Evolutionary conservation across 2,113 vertebrate species (phyloP), one percentile per base, ranked within the genome.

Genomic region (Paradisaea rubra): DNA sequence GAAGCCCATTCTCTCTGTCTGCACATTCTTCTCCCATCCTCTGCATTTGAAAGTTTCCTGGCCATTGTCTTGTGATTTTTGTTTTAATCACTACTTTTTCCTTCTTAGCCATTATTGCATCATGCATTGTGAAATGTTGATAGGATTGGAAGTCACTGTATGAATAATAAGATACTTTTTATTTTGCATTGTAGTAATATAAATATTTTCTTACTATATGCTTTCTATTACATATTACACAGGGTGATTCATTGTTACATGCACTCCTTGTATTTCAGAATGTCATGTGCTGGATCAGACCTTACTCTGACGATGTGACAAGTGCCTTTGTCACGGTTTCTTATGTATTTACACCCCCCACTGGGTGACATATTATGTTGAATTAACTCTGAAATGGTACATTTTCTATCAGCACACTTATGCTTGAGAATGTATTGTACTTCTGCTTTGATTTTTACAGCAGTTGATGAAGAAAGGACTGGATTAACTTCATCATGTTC

Each of bases 401-500:
- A 66, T 88, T 94, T 96, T 95, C 72, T 78, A 41, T 81, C 12
- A 65, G 78, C 42, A 93, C 59, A 57, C 60, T 76, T 56, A 33
- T 6, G 50, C 76, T 93, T 86, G 69, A 86, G 93, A 79, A 89
- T 84, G 50, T 88, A n/a, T 81, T 35, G 7, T 95, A 71, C 47
- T 80, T 94, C 86, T 96, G 88, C 56, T 96, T 88, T 95, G 66
- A 88, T 73, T 92, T 81, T 96, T 95, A 68, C 25, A 96, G 81
- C 57, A 93, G 69, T 92, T 97, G 77, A 89, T 89, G 57, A 87
- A 96, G 71, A 95, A 97, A 87, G 59, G 63, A 74, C 64, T 89
- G 85, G 74, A 94, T 97, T 97, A 95, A 93, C 68, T 94, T 95
- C 69, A 86, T 95, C 69, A 63, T 71, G 31, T 56, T 60, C 45